Evolutionary conservation across 2,113 vertebrate genomes (phyloP).

Genomic region (Odontesthes bonariensis): DNA sequence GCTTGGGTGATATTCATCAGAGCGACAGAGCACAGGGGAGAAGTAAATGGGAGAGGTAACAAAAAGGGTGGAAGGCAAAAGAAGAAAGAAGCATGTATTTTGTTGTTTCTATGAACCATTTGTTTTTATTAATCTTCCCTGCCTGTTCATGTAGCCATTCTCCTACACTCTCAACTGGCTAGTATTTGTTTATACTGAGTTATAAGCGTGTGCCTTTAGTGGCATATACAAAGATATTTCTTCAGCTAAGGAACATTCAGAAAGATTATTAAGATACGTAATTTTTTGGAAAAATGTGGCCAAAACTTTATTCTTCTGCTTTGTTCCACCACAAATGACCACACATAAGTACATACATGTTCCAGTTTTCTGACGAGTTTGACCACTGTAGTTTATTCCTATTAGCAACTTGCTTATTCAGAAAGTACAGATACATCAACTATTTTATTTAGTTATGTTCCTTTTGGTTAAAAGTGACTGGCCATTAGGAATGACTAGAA

Average conservation of each 20-base stretch:
- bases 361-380: neutral
- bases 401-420: no score
- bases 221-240: constrained; percentile 32
- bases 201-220: constrained; percentile 20
- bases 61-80: constrained; percentile 48
- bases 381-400: neutral
- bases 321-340: neutral
- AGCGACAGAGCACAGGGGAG: constrained; percentile 65
- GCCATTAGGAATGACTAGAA: constrained; percentile 8
- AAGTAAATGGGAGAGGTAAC: constrained; percentile 63
- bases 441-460: neutral
- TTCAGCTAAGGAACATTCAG: no score
- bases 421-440: no score
- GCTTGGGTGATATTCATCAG: constrained; percentile 77
- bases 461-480: neutral
- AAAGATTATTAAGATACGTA: neutral
- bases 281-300: neutral
- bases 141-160: constrained; percentile 46
- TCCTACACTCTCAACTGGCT: constrained; percentile 40
- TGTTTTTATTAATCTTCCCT: constrained; percentile 59
- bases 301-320: neutral
- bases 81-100: constrained; percentile 50
- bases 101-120: constrained; percentile 29
- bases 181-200: constrained; percentile 56
- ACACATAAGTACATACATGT: no score